These are phyloP conservation scores for Chaetodon trifasciatus DNA, from an alignment of 2,797 vertebrate genomes.

Conservation along the genomic window DNA sequence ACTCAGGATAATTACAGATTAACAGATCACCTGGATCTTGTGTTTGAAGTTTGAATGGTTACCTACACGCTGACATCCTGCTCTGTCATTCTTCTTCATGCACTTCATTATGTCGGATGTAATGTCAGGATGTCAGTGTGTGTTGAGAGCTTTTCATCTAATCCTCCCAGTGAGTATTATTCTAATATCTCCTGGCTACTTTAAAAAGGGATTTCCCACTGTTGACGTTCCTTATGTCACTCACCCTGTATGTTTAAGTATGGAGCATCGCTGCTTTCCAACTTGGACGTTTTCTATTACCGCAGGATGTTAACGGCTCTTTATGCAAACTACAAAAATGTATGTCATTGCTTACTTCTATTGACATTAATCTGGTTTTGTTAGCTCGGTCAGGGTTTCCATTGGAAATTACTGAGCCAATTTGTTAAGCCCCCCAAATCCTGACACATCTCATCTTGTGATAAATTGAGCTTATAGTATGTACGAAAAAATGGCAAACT, in stretches of 20 bases:
- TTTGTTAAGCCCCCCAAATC: not conserved
- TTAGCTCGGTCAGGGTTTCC: not conserved
- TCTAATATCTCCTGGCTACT: not conserved
- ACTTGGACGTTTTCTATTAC: not conserved
- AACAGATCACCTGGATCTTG: constrained; percentile 24
- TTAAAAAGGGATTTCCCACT: constrained; percentile 1
- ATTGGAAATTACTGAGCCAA: not conserved
- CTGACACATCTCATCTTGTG: not conserved
- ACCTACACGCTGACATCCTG: constrained; percentile 41
- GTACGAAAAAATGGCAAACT: no score
- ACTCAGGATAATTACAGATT: constrained; percentile 40
- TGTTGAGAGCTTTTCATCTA: constrained; percentile 6
- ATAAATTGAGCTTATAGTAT: not conserved
- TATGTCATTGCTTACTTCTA: not conserved
- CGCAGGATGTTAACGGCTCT: not conserved
- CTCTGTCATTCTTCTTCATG: constrained; percentile 13
- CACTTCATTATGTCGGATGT: constrained; percentile 23
- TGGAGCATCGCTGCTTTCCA: not conserved
- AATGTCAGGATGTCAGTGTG: constrained; percentile 29
- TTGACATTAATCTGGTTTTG: not conserved
- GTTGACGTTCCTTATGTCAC: not conserved
- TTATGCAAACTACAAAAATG: not conserved
- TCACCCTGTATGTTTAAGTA: not conserved
- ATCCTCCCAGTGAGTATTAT: not conserved
- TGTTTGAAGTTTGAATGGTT: constrained; percentile 42